These are phyloP conservation scores for Diaperis boleti DNA, from an alignment of 2,888 invertebrate genomes.

Conservation along the genomic window DNA sequence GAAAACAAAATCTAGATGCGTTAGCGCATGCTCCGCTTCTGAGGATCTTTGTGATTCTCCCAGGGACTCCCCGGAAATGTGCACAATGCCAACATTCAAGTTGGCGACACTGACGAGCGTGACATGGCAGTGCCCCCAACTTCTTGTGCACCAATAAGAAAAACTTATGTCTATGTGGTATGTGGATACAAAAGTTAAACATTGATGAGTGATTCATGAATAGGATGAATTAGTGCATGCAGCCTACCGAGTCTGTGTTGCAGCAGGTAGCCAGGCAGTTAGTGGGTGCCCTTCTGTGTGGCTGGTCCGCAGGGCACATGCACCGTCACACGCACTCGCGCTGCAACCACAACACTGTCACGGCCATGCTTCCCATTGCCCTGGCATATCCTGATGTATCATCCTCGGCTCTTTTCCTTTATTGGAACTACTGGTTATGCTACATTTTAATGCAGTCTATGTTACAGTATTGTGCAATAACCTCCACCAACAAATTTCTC, in stretches of 20 bases:
- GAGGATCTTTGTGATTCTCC: conserved; percentile 4
- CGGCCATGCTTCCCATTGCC: conserved; percentile 60
- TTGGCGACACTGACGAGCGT: not conserved
- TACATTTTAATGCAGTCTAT: conserved; percentile 10
- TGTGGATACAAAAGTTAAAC: conserved; percentile 17
- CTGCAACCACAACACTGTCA: conserved; percentile 78
- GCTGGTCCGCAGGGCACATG: conserved; percentile 78
- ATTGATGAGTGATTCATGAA: conserved; percentile 27
- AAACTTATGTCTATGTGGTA: conserved; percentile 7
- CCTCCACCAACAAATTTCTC: conserved; percentile 28
- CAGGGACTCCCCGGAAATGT: not conserved
- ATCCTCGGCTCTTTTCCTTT: conserved; percentile 12
- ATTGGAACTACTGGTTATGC: conserved; percentile 25
- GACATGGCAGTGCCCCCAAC: not conserved
- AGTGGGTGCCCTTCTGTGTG: conserved; percentile 64
- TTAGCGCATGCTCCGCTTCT: conserved; percentile 29
- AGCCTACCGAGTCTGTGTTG: conserved; percentile 65
- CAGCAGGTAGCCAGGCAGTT: conserved; percentile 65
- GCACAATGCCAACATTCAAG: conserved; percentile 11
- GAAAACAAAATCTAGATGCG: conserved; percentile 16
- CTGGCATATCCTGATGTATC: conserved; percentile 57
- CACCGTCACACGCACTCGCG: conserved; percentile 91
- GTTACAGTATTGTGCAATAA: conserved; percentile 42
- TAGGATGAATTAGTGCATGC: conserved; percentile 59
- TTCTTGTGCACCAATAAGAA: not conserved